Evolutionary conservation across 2,113 vertebrate species (phyloP).

Genomic region (Eolophus roseicapilla): DNA sequence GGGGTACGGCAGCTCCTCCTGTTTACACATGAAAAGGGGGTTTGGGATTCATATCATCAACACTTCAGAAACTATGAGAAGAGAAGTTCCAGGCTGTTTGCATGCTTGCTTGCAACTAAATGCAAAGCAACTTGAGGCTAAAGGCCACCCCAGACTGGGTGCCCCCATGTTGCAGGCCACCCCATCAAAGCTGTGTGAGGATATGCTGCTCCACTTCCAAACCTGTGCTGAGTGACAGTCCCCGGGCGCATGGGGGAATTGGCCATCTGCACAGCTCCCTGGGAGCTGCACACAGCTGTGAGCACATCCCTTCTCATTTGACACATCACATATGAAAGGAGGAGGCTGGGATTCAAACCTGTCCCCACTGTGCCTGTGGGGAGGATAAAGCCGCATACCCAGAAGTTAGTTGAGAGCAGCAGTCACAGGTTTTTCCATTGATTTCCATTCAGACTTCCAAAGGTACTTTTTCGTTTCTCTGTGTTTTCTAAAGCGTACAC

Average conservation of each 20-base stretch:
- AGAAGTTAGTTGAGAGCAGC: neutral
- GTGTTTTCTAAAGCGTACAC: neutral
- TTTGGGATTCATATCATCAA: neutral
- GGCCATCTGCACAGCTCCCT: neutral
- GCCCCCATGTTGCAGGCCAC: neutral
- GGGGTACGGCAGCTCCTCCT: neutral
- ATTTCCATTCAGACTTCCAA: conserved; percentile 22
- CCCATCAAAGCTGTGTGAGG: neutral
- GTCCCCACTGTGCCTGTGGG: neutral
- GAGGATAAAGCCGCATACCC: neutral
- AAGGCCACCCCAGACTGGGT: neutral
- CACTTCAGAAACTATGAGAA: neutral
- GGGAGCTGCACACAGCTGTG: neutral
- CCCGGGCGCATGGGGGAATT: fast-evolving
- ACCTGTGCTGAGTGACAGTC: neutral
- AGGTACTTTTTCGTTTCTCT: conserved; percentile 13
- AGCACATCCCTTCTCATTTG: neutral
- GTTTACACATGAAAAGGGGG: neutral
- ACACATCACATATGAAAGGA: neutral
- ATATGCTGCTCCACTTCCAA: neutral
- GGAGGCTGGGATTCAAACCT: neutral
- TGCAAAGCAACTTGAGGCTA: neutral
- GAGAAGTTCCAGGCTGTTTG: neutral
- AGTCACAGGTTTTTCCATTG: neutral
- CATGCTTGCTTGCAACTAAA: neutral